These are phyloP conservation scores for Ormyrus nitidulus DNA, from an alignment of 2,888 invertebrate genomes.

Conservation along the genomic window DNA sequence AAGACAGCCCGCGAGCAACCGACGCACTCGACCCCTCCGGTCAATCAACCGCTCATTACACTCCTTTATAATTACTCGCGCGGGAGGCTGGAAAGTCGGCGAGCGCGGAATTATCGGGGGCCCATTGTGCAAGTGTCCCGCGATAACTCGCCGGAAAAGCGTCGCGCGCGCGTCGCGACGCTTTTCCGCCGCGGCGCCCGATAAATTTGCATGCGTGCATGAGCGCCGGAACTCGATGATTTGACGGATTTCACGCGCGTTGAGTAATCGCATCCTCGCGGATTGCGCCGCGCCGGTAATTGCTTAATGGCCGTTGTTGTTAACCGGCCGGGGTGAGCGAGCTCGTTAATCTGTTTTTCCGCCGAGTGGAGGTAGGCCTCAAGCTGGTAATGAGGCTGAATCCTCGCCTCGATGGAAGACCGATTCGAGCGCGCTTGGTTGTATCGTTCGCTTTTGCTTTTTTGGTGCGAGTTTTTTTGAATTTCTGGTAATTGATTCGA, in stretches of 20 bases:
- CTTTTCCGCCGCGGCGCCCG: not conserved
- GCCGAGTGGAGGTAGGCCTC: not conserved
- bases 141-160: not conserved
- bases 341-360: conserved; percentile 6
- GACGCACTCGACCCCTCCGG: too few species aligned
- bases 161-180: conserved; percentile 23
- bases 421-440: too few species aligned
- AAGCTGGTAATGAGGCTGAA: too few species aligned
- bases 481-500: too few species aligned
- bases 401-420: too few species aligned
- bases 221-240: conserved; percentile 46
- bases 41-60: too few species aligned
- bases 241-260: conserved; percentile 38
- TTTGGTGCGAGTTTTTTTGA: too few species aligned
- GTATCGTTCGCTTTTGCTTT: too few species aligned
- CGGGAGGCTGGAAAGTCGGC: not conserved
- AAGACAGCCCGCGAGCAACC: too few species aligned
- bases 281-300: conserved; percentile 4
- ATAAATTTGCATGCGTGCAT: conserved; percentile 41
- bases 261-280: conserved; percentile 6
- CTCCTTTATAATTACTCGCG: not conserved
- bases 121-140: not conserved
- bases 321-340: not conserved
- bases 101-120: not conserved
- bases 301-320: not conserved